phyloP scores from a whole-genome alignment of 1,140 invertebrate species.

The Drosophila kepulauana region DNA sequence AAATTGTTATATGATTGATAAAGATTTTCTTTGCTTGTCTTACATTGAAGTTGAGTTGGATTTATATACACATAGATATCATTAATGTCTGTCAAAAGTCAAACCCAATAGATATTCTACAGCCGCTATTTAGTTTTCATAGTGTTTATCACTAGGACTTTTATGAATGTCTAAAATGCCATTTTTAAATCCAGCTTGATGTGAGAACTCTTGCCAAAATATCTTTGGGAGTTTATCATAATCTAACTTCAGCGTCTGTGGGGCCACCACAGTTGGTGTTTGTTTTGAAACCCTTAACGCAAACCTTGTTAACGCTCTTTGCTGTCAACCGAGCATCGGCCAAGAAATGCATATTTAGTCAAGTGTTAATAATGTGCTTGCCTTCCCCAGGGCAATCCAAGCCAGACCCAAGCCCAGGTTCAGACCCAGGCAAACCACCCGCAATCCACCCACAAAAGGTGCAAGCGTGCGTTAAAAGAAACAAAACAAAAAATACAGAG shows the following conservation, averaged over 20 bases:
- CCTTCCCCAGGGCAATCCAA: conserved; percentile 54
- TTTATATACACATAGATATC: too few relatives aligned
- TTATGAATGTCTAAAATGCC: not conserved
- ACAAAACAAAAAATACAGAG: conserved; percentile 17
- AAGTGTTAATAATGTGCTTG: conserved; percentile 84
- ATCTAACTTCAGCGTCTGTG: not conserved
- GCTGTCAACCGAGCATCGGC: conserved; percentile 64
- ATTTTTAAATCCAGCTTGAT: not conserved
- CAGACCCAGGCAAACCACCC: conserved; percentile 18
- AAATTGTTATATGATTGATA: too few relatives aligned
- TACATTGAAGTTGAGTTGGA: too few relatives aligned
- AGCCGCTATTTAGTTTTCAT: too few relatives aligned
- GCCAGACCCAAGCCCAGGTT: conserved; percentile 25
- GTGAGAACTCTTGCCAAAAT: not conserved
- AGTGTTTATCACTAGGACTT: too few relatives aligned
- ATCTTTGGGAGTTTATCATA: not conserved
- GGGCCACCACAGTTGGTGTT: conserved; percentile 4
- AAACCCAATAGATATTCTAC: too few relatives aligned
- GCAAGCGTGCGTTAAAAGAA: conserved; percentile 77
- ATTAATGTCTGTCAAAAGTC: too few relatives aligned
- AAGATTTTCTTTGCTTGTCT: too few relatives aligned
- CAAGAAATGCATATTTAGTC: conserved; percentile 85
- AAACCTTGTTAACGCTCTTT: conserved; percentile 74
- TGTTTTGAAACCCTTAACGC: conserved; percentile 31
- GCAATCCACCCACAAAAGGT: conserved; percentile 47